Conservation (phyloP, 2,888 invertebrate genomes). For the Rhagonycha fulva region DNA sequence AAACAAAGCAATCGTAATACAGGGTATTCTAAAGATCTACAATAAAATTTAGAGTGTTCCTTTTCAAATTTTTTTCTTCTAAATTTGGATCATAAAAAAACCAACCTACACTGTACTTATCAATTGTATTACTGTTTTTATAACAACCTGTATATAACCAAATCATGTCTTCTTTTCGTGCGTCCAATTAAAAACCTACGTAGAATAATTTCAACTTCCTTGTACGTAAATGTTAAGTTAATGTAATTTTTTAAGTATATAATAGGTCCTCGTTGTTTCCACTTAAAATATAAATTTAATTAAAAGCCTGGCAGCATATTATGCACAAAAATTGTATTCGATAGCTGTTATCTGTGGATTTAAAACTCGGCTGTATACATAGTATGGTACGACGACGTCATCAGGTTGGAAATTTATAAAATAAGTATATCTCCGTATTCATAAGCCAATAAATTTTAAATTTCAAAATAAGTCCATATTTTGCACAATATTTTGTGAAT, state of each 20-base stretch:
- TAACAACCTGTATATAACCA: not conserved
- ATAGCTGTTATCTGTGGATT: not conserved
- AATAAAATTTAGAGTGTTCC: too few relatives aligned
- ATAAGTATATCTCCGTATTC: not conserved
- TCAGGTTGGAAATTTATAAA: not conserved
- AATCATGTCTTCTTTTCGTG: not conserved
- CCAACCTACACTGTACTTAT: not conserved
- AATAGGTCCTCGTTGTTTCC: slow-evolving; percentile 4
- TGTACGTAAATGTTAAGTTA: slow-evolving; percentile 5
- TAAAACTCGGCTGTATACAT: not conserved
- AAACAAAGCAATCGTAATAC: too few relatives aligned
- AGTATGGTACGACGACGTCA: not conserved
- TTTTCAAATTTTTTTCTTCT: not conserved
- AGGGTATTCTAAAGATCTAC: too few relatives aligned
- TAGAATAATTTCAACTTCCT: slow-evolving; percentile 16
- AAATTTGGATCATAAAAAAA: not conserved
- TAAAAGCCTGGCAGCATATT: not conserved
- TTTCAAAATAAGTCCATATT: not conserved
- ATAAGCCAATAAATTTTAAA: not conserved
- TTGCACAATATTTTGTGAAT: too few relatives aligned
- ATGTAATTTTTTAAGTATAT: slow-evolving; percentile 17
- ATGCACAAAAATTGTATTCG: not conserved
- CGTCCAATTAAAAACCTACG: slow-evolving; percentile 14
- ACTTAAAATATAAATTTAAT: not conserved
- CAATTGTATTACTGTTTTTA: not conserved